Evolutionary conservation across 2,113 vertebrate genomes (phyloP).

Genomic region (Ariopsis seemanni): DNA sequence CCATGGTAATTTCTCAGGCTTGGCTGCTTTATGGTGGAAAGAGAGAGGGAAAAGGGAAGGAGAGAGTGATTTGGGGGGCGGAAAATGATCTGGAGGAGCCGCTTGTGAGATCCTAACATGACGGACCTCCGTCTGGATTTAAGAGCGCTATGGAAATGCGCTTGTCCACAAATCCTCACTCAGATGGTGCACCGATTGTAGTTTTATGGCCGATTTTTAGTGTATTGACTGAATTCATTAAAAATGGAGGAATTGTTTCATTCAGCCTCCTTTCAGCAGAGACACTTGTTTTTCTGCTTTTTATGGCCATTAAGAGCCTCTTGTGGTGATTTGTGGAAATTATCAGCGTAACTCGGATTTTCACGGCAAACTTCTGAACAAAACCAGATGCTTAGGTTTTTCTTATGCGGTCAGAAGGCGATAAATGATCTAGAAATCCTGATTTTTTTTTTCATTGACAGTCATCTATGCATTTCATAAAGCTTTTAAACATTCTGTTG

Average conservation of each 20-base stretch:
- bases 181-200: background rate
- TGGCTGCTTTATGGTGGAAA: conserved; percentile 66
- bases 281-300: background rate
- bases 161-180: conserved; percentile 48
- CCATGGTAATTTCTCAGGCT: conserved; percentile 65
- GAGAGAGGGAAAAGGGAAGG: conserved; percentile 52
- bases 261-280: background rate
- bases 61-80: conserved; percentile 9
- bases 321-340: background rate
- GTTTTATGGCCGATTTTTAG: background rate
- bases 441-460: background rate
- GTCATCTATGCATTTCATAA: background rate
- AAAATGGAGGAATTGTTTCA: conserved; percentile 3
- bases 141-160: conserved; percentile 71
- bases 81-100: conserved; percentile 64
- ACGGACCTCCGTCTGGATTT: conserved; percentile 65
- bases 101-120: conserved; percentile 68
- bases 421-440: background rate
- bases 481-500: background rate
- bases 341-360: background rate
- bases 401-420: background rate
- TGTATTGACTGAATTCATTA: background rate
- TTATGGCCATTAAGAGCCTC: background rate
- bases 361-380: background rate
- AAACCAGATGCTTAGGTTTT: background rate